These are phyloP conservation scores for Torymus texanus DNA, from an alignment of 2,888 invertebrate species.

Conservation along the genomic window DNA sequence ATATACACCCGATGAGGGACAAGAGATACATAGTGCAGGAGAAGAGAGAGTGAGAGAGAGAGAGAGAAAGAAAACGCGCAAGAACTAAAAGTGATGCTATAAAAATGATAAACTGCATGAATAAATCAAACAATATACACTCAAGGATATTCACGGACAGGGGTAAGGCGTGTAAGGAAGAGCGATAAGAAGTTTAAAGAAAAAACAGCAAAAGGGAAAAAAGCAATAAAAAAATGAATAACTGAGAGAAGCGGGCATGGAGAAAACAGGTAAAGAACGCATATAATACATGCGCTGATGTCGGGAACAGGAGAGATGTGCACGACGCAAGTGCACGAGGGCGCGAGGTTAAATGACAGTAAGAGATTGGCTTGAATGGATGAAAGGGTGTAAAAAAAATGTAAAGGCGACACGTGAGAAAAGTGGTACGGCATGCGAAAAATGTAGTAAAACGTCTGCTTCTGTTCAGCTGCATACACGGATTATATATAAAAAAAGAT, in stretches of 20 bases:
- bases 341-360: constrained; percentile 16
- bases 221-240: constrained; percentile 25
- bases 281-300: not conserved
- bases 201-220: not conserved
- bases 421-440: too few species aligned
- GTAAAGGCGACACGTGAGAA: too few species aligned
- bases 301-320: not conserved
- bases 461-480: too few species aligned
- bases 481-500: too few species aligned
- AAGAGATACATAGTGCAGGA: not conserved
- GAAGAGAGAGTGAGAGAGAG: not conserved
- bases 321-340: too few species aligned
- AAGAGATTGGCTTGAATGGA: not conserved
- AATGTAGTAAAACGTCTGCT: too few species aligned
- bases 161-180: constrained; percentile 8
- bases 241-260: not conserved
- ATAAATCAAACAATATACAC: constrained; percentile 14
- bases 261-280: constrained; percentile 1
- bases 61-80: not conserved
- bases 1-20: too few species aligned
- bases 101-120: constrained; percentile 23
- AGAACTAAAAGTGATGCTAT: constrained; percentile 14
- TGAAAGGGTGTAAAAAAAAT: not conserved
- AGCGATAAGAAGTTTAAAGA: constrained; percentile 9
- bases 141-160: constrained; percentile 3